Conservation (phyloP, 2,888 invertebrate species). For the Cephus sareptanus region DNA sequence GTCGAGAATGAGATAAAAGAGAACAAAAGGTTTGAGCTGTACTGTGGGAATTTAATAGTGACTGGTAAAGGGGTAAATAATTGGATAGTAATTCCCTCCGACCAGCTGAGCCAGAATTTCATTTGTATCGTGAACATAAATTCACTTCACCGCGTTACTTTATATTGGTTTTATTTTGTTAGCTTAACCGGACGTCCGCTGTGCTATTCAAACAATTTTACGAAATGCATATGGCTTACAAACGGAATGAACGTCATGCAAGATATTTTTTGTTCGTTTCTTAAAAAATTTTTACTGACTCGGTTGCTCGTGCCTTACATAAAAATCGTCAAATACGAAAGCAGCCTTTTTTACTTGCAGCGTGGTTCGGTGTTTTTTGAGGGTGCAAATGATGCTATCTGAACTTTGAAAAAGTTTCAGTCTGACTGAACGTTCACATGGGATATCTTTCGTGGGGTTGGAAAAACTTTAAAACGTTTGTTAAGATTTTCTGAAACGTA, state of each 20-base stretch:
- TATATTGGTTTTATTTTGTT: slow-evolving; percentile 22
- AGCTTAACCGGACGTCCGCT: slow-evolving; percentile 29
- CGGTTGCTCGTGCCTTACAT: not conserved
- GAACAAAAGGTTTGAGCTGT: not conserved
- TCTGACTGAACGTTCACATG: not conserved
- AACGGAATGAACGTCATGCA: not conserved
- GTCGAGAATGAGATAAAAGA: not conserved
- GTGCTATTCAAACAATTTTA: slow-evolving; percentile 29
- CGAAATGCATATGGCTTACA: slow-evolving; percentile 34
- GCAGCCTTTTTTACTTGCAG: not conserved
- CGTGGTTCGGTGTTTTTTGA: not conserved
- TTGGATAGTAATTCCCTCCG: not conserved
- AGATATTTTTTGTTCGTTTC: not conserved
- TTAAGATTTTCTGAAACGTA: too few species aligned
- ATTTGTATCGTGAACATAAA: not conserved
- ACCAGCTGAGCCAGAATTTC: not conserved
- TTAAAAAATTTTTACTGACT: not conserved
- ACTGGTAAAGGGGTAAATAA: not conserved
- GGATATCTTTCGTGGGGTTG: too few species aligned
- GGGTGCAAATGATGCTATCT: not conserved
- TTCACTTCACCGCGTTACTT: not conserved
- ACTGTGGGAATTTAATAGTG: not conserved
- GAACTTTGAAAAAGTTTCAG: not conserved
- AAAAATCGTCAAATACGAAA: not conserved
- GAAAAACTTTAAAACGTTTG: too few species aligned